Conservation (phyloP, 2,113 vertebrate genomes). For the Alligator mississippiensis region DNA sequence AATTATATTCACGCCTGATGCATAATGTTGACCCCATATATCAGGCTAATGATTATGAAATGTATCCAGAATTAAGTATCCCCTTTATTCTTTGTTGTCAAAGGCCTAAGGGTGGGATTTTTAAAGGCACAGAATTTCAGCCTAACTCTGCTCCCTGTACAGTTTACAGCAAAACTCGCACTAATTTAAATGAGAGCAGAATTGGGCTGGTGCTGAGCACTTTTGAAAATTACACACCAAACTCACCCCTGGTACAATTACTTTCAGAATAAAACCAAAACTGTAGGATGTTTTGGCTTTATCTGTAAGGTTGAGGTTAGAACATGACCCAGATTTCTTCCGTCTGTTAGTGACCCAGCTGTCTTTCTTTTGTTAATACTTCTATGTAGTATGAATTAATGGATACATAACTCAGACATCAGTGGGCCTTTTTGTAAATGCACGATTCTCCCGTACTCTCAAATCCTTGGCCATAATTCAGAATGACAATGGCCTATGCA, state of each 20-base stretch:
- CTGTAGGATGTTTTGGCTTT: background rate
- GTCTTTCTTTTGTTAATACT: background rate
- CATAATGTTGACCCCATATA: background rate
- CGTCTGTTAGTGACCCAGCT: background rate
- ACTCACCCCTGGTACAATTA: background rate
- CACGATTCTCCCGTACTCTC: conserved; percentile 33
- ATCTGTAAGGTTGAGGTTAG: background rate
- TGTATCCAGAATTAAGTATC: background rate
- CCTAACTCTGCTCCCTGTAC: background rate
- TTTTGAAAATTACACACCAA: background rate
- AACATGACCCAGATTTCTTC: background rate
- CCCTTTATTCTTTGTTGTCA: background rate
- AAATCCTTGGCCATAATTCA: background rate
- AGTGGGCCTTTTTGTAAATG: conserved; percentile 17
- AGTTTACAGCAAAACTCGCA: fast-evolving
- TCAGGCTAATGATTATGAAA: background rate
- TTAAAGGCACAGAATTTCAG: background rate
- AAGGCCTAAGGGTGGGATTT: background rate
- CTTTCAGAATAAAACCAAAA: background rate
- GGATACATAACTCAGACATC: conserved; percentile 12
- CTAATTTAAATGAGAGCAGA: background rate
- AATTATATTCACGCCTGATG: background rate
- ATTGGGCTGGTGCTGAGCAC: background rate
- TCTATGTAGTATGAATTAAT: conserved; percentile 1
- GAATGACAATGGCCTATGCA: background rate